These are phyloP conservation scores for Ectobius pallidus DNA, from an alignment of 2,888 invertebrate genomes.

Conservation along the genomic window DNA sequence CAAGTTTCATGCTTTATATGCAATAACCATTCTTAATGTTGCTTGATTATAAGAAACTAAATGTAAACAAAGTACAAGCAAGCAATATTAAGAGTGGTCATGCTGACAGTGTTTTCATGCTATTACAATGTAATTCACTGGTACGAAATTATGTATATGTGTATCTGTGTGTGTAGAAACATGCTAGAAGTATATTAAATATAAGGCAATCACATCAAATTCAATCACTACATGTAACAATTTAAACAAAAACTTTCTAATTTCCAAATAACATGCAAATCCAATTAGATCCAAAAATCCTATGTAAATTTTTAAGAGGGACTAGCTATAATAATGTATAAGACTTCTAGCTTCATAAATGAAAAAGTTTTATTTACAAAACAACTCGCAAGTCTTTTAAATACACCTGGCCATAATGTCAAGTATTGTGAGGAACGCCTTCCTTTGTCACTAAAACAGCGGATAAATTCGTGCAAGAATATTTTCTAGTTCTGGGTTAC, in stretches of 20 bases:
- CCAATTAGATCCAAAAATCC: neutral
- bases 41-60: neutral
- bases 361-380: constrained; percentile 1
- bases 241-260: neutral
- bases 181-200: neutral
- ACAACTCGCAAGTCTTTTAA: constrained; percentile 12
- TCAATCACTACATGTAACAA: neutral
- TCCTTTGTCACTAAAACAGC: constrained; percentile 23
- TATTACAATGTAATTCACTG: neutral
- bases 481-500: constrained; percentile 33
- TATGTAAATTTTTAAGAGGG: no score
- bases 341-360: neutral
- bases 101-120: constrained; percentile 5
- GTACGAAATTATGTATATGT: neutral
- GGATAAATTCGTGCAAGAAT: constrained; percentile 20
- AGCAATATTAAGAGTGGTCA: constrained; percentile 20
- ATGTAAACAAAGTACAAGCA: neutral
- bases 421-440: constrained; percentile 42
- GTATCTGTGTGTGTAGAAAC: no score
- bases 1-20: constrained; percentile 13
- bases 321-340: no score
- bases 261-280: neutral
- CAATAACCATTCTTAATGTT: constrained; percentile 2
- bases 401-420: constrained; percentile 32
- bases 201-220: neutral